phyloP scores from a whole-genome alignment of 2,113 vertebrate species.

The Notarius quadriscutis region DNA sequence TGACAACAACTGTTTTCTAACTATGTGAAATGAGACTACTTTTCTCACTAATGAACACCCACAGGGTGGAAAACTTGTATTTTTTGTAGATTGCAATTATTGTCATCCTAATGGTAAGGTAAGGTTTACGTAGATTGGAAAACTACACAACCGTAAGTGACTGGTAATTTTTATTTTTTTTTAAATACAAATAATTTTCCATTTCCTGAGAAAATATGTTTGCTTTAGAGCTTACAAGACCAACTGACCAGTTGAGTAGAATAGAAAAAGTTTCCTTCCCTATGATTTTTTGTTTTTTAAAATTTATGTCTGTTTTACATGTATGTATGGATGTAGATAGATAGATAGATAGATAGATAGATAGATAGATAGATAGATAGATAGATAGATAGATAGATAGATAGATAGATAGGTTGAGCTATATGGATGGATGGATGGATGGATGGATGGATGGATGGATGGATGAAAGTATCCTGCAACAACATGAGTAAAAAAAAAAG shows the following conservation, averaged over 20 bases:
- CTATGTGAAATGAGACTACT: background rate
- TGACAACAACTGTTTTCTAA: slow-evolving; percentile 27
- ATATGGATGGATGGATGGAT: background rate
- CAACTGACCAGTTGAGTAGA: too few relatives aligned
- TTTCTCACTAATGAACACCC: background rate
- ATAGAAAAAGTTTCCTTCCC: background rate
- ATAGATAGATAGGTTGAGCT: background rate
- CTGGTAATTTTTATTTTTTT: too few relatives aligned
- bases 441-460: background rate
- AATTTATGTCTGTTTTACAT: background rate
- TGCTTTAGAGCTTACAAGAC: background rate
- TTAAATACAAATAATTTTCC: background rate
- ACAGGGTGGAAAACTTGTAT: background rate
- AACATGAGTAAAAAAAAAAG: background rate
- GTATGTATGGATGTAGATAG: background rate
- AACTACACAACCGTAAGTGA: background rate
- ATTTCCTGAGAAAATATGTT: background rate
- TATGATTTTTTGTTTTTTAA: background rate
- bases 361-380: background rate
- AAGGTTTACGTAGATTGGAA: background rate
- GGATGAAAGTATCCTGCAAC: background rate
- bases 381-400: too few relatives aligned
- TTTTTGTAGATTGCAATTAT: background rate
- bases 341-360: background rate
- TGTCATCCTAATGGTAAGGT: too few relatives aligned